Percentiles rank a stretch among this genome's conserved stretches.
These are phyloP conservation scores for Muscicapa comitata DNA, from an alignment of 2,797 vertebrate species.

Conservation along the genomic window DNA sequence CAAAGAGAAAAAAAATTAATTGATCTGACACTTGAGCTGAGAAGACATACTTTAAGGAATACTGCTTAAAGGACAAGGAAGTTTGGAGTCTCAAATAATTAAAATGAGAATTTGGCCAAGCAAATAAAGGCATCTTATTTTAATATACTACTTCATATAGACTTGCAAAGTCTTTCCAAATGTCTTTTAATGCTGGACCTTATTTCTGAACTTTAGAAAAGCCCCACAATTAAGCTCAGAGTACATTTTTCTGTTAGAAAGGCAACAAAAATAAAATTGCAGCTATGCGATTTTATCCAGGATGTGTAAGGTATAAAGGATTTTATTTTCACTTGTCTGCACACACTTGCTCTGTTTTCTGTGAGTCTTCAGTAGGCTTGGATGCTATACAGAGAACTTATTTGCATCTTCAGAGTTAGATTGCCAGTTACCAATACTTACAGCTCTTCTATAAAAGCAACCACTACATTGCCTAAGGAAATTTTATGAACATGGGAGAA, in stretches of 20 bases:
- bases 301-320: neutral
- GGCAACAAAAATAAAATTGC: neutral
- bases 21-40: slow-evolving; percentile 65
- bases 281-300: neutral
- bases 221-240: neutral
- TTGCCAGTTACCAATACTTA: neutral
- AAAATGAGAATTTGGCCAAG: slow-evolving; percentile 32
- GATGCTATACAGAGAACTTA: neutral
- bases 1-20: slow-evolving; percentile 69
- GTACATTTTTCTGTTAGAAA: neutral
- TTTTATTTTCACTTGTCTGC: neutral
- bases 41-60: slow-evolving; percentile 64
- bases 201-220: neutral
- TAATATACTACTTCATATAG: neutral
- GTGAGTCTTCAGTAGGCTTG: neutral
- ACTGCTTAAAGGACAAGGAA: slow-evolving; percentile 44
- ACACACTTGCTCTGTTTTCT: neutral
- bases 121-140: slow-evolving; percentile 21
- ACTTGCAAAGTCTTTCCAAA: neutral
- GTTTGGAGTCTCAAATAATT: slow-evolving; percentile 49
- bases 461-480: neutral
- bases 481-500: neutral
- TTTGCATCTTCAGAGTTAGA: neutral
- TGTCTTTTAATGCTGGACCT: neutral
- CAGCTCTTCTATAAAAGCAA: neutral